Percentiles rank a stretch among this genome's conserved stretches.
Conservation (phyloP, 2,797 vertebrate species). For the Babyrousa celebensis region DNA sequence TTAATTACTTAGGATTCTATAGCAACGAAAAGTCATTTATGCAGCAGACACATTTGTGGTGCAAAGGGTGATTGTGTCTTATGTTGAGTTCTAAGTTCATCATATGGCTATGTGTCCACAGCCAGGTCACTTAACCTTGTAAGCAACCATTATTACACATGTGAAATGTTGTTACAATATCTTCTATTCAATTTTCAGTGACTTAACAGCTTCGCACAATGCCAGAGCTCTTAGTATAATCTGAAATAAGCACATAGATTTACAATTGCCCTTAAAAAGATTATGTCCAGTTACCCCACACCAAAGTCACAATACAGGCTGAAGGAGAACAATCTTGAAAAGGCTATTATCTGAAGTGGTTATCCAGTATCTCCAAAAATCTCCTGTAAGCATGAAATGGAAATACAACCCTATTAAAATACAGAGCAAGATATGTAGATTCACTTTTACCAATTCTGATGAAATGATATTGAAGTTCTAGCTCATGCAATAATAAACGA, state of each 20-base stretch:
- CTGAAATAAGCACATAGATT: conserved; percentile 21
- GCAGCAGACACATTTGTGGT: not conserved
- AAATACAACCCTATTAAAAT: conserved; percentile 8
- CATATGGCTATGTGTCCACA: not conserved
- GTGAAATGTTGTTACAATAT: conserved; percentile 42
- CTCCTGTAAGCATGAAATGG: not conserved
- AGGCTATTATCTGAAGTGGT: not conserved
- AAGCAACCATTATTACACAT: not conserved
- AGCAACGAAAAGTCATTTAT: not conserved
- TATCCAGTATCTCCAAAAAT: not conserved
- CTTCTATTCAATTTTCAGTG: conserved; percentile 5
- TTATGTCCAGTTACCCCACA: not conserved
- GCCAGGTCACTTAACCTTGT: not conserved
- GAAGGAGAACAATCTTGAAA: not conserved
- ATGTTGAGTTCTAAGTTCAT: not conserved
- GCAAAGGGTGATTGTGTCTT: not conserved
- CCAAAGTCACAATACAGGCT: not conserved
- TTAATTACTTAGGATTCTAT: not conserved
- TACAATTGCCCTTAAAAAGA: not conserved
- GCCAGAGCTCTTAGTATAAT: not conserved
- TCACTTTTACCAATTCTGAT: not conserved
- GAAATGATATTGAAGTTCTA: not conserved
- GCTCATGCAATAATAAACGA: not conserved
- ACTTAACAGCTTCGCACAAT: not conserved
- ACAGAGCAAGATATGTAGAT: not conserved